These are phyloP conservation scores for Bombylius major DNA, from an alignment of 2,888 invertebrate genomes.

Conservation along the genomic window DNA sequence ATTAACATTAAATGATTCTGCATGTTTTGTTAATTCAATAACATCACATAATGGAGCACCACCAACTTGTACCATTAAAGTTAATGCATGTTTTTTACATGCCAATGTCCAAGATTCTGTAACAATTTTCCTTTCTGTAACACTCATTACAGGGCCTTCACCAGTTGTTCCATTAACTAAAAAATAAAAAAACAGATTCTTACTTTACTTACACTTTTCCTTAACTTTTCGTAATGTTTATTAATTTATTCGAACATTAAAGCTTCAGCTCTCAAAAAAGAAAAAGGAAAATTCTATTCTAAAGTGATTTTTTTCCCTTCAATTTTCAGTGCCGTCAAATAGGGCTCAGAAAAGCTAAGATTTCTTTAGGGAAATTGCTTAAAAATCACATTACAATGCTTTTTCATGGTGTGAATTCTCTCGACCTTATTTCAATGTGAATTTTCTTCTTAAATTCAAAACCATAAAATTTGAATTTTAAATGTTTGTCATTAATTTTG, in stretches of 20 bases:
- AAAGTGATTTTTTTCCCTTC: too few relatives aligned
- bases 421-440: too few relatives aligned
- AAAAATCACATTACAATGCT: too few relatives aligned
- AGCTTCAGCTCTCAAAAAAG: too few relatives aligned
- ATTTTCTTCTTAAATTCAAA: too few relatives aligned
- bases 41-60: conserved; percentile 56
- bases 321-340: too few relatives aligned
- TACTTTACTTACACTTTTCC: not conserved
- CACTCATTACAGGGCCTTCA: conserved; percentile 55
- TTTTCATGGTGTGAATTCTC: too few relatives aligned
- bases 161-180: conserved; percentile 70
- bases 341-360: too few relatives aligned
- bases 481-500: not conserved
- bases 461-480: not conserved
- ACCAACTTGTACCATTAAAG: conserved; percentile 60
- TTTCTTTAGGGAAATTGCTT: too few relatives aligned
- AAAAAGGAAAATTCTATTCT: too few relatives aligned
- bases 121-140: conserved; percentile 52
- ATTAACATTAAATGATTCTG: conserved; percentile 45
- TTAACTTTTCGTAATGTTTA: not conserved
- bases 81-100: conserved; percentile 42
- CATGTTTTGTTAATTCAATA: conserved; percentile 54
- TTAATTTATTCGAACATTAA: not conserved
- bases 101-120: conserved; percentile 51
- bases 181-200: conserved; percentile 14